Evolutionary conservation across 2,888 invertebrate species (phyloP).

Genomic region (Apantesis nais): DNA sequence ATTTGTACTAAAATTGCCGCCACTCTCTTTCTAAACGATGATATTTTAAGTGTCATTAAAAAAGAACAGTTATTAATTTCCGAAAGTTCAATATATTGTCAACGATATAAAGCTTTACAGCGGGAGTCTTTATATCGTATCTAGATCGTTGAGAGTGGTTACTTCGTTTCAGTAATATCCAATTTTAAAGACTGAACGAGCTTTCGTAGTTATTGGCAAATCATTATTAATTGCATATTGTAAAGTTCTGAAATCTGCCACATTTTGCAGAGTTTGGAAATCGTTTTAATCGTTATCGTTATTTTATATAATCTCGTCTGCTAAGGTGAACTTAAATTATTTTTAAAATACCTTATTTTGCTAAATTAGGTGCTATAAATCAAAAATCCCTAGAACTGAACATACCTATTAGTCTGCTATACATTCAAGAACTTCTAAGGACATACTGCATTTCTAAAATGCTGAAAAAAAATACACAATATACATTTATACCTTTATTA

Average conservation of each 20-base stretch:
- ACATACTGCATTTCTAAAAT: neutral
- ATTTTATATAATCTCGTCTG: conserved; percentile 63
- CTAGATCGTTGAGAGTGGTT: conserved; percentile 41
- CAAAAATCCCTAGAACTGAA: neutral
- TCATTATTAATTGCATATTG: conserved; percentile 57
- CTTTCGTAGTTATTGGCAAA: conserved; percentile 56
- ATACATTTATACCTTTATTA: conserved; percentile 66
- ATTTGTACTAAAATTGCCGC: neutral
- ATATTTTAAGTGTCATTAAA: neutral
- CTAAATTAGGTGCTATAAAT: too few species aligned
- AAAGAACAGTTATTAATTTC: conserved; percentile 3
- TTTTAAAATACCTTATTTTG: conserved; percentile 10
- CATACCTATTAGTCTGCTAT: neutral
- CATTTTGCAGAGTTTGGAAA: conserved; percentile 53
- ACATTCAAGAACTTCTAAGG: neutral
- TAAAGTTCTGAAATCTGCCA: conserved; percentile 51
- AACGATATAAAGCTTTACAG: conserved; percentile 25
- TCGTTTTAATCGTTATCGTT: conserved; percentile 57
- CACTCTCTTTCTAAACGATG: neutral
- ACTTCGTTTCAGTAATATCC: conserved; percentile 59
- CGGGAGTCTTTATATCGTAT: conserved; percentile 23
- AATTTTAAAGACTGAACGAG: conserved; percentile 64
- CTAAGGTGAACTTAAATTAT: conserved; percentile 36
- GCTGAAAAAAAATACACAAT: neutral
- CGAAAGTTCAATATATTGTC: conserved; percentile 12